phyloP scores from a whole-genome alignment of 2,888 invertebrate species.

The Elmis aenea region DNA sequence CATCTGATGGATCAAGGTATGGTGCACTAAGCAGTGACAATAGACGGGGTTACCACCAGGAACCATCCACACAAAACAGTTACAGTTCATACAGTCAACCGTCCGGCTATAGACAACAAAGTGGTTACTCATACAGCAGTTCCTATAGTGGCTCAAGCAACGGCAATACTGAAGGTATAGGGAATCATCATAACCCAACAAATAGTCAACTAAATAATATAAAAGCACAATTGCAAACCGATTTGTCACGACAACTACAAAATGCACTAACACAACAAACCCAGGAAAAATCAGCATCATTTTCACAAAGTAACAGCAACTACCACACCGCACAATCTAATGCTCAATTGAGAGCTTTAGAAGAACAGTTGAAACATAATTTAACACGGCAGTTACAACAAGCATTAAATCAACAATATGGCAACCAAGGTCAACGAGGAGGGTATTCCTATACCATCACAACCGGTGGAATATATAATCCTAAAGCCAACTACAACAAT shows the following conservation, averaged over 20 bases:
- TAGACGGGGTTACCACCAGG: not conserved
- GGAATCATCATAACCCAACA: slow-evolving; percentile 14
- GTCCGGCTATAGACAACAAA: not conserved
- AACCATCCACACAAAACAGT: not conserved
- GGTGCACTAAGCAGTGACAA: not conserved
- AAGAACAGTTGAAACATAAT: slow-evolving; percentile 38
- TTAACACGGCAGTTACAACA: slow-evolving; percentile 36
- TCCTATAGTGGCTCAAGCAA: not conserved
- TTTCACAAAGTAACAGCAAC: slow-evolving; percentile 6
- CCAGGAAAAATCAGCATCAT: slow-evolving; percentile 5
- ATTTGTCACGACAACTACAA: slow-evolving; percentile 35
- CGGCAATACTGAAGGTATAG: slow-evolving; percentile 7
- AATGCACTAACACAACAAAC: slow-evolving; percentile 28
- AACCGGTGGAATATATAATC: slow-evolving; percentile 22
- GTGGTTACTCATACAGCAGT: not conserved
- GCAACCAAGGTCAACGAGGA: slow-evolving; percentile 24
- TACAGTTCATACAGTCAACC: not conserved
- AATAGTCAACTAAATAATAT: slow-evolving; percentile 22
- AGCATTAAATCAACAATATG: slow-evolving; percentile 29
- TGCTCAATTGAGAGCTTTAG: slow-evolving; percentile 30
- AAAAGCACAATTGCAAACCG: slow-evolving; percentile 34
- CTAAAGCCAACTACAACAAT: slow-evolving; percentile 36
- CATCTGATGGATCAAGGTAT: not conserved
- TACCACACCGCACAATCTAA: slow-evolving; percentile 6
- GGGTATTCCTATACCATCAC: slow-evolving; percentile 28